Evolutionary conservation across 2,113 vertebrate species (phyloP).

Genomic region (Eonycteris spelaea): DNA sequence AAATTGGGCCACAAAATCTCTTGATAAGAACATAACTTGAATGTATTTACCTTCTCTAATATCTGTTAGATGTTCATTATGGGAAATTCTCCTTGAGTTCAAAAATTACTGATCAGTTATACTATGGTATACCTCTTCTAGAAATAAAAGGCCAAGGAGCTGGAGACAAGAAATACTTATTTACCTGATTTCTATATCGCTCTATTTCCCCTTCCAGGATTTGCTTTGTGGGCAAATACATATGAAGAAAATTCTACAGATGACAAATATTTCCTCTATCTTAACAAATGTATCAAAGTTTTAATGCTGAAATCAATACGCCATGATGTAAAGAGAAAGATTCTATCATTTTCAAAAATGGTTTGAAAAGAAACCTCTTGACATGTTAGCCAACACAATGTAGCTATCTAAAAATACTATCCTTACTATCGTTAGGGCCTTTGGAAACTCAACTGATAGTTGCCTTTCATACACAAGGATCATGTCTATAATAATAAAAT

Average conservation of each 20-base stretch:
- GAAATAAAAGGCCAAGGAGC: slow-evolving; percentile 20
- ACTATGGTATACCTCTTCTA: not conserved
- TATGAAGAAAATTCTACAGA: not conserved
- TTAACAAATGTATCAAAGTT: not conserved
- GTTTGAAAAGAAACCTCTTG: slow-evolving; percentile 9
- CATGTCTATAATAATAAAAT: not conserved
- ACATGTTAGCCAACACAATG: not conserved
- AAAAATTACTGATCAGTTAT: not conserved
- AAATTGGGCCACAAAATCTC: not conserved
- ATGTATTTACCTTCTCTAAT: not conserved
- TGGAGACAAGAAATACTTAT: not conserved
- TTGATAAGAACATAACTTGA: not conserved
- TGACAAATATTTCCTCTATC: slow-evolving; percentile 8
- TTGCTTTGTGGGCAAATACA: not conserved
- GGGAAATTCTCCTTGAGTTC: not conserved
- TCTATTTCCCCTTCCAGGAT: not conserved
- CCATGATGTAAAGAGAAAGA: not conserved
- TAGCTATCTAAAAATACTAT: not conserved
- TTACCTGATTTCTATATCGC: not conserved
- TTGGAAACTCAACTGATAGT: not conserved
- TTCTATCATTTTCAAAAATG: not conserved
- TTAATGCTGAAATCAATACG: slow-evolving; percentile 32
- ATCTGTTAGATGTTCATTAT: not conserved
- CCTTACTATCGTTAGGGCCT: not conserved
- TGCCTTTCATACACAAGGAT: not conserved